Percentiles rank a stretch among this genome's conserved stretches.
Evolutionary conservation across 2,113 vertebrate species (phyloP).

Genomic region (Dolichotis patagonum): DNA sequence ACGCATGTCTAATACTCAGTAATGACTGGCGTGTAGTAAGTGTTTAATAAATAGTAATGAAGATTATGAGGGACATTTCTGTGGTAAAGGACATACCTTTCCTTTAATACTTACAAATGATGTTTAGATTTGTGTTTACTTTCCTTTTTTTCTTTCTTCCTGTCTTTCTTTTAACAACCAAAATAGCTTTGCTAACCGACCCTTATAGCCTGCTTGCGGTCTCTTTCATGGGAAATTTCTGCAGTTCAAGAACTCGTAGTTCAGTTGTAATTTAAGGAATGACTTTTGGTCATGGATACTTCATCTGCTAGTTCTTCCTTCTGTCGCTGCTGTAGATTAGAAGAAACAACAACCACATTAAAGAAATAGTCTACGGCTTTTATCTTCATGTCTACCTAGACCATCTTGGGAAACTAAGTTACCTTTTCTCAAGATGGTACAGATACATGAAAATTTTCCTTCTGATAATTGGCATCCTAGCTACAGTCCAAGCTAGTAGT

Average conservation of each 20-base stretch:
- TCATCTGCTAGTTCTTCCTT: not conserved
- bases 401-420: not conserved
- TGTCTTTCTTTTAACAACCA: not conserved
- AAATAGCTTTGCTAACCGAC: not conserved
- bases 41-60: constrained; percentile 12
- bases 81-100: not conserved
- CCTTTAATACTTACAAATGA: not conserved
- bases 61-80: not conserved
- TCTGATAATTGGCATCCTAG: not conserved
- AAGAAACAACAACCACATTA: not conserved
- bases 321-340: not conserved
- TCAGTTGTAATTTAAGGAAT: not conserved
- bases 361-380: not conserved
- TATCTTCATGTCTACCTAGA: not conserved
- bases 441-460: not conserved
- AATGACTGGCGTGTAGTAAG: not conserved
- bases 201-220: not conserved
- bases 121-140: not conserved
- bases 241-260: not conserved
- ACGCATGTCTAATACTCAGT: not conserved
- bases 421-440: not conserved
- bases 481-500: not conserved
- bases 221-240: not conserved
- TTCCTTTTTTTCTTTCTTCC: not conserved
- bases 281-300: not conserved